Percentiles rank a stretch among this genome's conserved stretches.
phyloP scores from a whole-genome alignment of 2,113 vertebrate genomes.

The Syngnathoides biaculeatus region DNA sequence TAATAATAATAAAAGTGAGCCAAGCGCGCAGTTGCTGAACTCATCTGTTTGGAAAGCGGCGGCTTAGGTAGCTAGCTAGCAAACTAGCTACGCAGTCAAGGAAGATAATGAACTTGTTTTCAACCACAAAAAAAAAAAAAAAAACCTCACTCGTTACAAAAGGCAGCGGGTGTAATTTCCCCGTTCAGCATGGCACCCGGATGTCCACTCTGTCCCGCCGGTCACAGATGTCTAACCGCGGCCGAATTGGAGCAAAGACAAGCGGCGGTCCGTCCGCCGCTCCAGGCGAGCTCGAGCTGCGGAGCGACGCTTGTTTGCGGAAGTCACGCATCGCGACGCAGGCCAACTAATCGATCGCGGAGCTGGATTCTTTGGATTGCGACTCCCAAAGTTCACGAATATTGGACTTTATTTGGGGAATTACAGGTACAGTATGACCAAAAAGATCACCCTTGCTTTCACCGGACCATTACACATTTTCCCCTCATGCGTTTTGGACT shows the following conservation, averaged over 20 bases:
- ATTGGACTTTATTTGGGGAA: too few relatives aligned
- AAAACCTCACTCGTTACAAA: constrained; percentile 19
- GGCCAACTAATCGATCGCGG: constrained; percentile 28
- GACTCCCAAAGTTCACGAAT: too few relatives aligned
- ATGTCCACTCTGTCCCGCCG: neutral
- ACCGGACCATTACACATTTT: too few relatives aligned
- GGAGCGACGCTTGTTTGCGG: constrained; percentile 39
- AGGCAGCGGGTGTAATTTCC: neutral
- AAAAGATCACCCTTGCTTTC: neutral
- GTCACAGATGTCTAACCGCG: neutral
- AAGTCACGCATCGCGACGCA: constrained; percentile 17
- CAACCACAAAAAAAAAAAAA: too few relatives aligned
- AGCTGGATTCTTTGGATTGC: neutral
- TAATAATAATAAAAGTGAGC: neutral
- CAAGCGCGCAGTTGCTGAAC: neutral
- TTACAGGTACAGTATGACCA: too few relatives aligned
- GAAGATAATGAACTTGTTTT: neutral
- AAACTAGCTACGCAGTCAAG: neutral
- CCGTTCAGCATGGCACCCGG: neutral
- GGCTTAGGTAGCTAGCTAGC: neutral
- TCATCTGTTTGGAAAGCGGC: neutral
- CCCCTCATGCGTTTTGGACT: neutral
- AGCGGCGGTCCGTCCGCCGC: too few relatives aligned
- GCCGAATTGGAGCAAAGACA: neutral
- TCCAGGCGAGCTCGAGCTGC: neutral